A percentile compares a stretch with the other conserved stretches of the same genome.
Conservation (phyloP, 2,888 invertebrate genomes). For the Eustalomyia histrio region DNA sequence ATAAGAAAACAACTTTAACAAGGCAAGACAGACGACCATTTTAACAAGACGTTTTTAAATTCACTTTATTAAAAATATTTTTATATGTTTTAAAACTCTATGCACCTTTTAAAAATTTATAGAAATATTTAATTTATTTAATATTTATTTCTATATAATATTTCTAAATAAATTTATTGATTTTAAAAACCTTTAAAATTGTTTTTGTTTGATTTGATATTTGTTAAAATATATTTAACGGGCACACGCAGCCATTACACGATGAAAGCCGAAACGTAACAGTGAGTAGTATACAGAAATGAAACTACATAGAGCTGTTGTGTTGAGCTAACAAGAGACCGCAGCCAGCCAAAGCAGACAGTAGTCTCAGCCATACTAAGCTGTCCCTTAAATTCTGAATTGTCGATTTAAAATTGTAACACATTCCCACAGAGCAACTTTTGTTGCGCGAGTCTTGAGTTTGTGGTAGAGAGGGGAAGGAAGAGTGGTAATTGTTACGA, state of each 20-base stretch:
- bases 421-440: too few species aligned
- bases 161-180: slow-evolving; percentile 22
- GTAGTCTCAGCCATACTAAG: not conserved
- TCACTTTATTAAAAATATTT: not conserved
- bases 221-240: slow-evolving; percentile 26
- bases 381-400: too few species aligned
- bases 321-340: slow-evolving; percentile 5
- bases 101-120: slow-evolving; percentile 43
- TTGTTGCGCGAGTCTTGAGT: too few species aligned
- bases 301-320: slow-evolving; percentile 25
- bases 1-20: slow-evolving; percentile 22
- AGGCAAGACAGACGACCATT: slow-evolving; percentile 6
- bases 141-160: not conserved
- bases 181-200: slow-evolving; percentile 11
- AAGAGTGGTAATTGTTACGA: too few species aligned
- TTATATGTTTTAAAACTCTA: not conserved
- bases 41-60: slow-evolving; percentile 9
- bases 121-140: slow-evolving; percentile 11
- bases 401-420: too few species aligned
- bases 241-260: slow-evolving; percentile 58
- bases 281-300: slow-evolving; percentile 53
- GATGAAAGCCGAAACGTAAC: slow-evolving; percentile 62
- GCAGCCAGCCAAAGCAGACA: not conserved
- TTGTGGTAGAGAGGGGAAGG: too few species aligned
- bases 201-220: slow-evolving; percentile 15